Base-by-base conservation (phyloP, 2,113 vertebrate species). In the Scophthalmus maximus region DNA sequence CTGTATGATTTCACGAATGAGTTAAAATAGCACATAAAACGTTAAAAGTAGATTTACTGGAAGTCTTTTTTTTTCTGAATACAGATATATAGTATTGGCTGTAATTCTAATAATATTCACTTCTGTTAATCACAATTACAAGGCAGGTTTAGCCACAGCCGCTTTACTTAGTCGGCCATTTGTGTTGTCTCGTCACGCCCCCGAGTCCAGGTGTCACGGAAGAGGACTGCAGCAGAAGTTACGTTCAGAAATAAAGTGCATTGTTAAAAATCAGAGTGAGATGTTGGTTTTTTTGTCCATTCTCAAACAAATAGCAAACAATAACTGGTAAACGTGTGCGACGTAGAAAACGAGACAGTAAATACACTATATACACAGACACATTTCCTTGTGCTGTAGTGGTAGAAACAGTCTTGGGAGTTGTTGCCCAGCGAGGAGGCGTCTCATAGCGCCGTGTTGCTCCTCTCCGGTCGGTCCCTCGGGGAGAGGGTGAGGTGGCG, bases 381-480 rank as follows among this genome's bases (percentile, higher is more conserved):
- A 74, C 65, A 46, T 57, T 58, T 65, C 36, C n/a, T n/a, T 87
- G 44, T 80, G 76, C 38, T 63, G 49, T 8, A 34, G 12, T 70
- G 36, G 42, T 15, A 14, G 15, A 67, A 63, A 66, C 57, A 68
- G 70, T 72, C 68, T 56, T n/a, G n/a, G n/a, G 49, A 36, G 38
- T 30, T 18, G 26, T 8, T 5, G 12, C 12, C 8, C 7, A 23
- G 15, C 14, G 64, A 25, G 4, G 44, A 29, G n/a, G 17, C 11
- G 0, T 57, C 57, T 89, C 85, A 94, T 56, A 93, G 69, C 1
- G 86, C 91, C 0, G 91, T 92, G 84, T 73, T 89, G 52, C 51
- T 91, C 89, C 93, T 94, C 58, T 93, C 90, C 0, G 82, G 91
- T 42, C 88, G 64, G 27, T 93, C 90, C 74, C 82, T 91, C 1